Evolutionary conservation across 2,888 invertebrate species (phyloP).

Genomic region (Anorthoa munda): DNA sequence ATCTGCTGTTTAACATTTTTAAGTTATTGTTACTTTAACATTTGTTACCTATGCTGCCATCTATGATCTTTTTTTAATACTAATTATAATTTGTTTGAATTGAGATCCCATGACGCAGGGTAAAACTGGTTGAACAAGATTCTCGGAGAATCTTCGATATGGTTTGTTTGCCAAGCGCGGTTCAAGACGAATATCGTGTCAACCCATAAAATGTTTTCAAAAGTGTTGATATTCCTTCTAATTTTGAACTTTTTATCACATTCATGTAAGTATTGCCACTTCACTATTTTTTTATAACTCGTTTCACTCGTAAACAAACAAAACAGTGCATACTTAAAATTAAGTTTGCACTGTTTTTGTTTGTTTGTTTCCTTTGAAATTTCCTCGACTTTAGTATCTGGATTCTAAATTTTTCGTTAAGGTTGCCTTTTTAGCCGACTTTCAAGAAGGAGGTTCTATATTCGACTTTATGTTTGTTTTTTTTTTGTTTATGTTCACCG

Average conservation of each 20-base stretch:
- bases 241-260: conserved; percentile 30
- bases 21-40: neutral
- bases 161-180: neutral
- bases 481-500: too few relatives aligned
- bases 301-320: too few relatives aligned
- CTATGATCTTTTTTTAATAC: too few relatives aligned
- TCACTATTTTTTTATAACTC: neutral
- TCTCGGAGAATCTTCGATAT: neutral
- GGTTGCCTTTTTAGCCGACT: too few relatives aligned
- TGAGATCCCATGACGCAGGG: too few relatives aligned
- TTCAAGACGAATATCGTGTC: conserved; percentile 4
- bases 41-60: neutral
- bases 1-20: neutral
- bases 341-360: too few relatives aligned
- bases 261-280: conserved; percentile 50
- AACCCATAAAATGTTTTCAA: conserved; percentile 40
- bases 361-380: too few relatives aligned
- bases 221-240: conserved; percentile 40
- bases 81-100: neutral
- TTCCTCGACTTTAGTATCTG: too few relatives aligned
- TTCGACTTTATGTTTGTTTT: too few relatives aligned
- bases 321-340: too few relatives aligned
- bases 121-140: conserved; percentile 30
- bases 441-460: too few relatives aligned
- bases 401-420: too few relatives aligned